Evolutionary conservation across 2,888 invertebrate species (phyloP).

Genomic region (Stenichneumon culpator): DNA sequence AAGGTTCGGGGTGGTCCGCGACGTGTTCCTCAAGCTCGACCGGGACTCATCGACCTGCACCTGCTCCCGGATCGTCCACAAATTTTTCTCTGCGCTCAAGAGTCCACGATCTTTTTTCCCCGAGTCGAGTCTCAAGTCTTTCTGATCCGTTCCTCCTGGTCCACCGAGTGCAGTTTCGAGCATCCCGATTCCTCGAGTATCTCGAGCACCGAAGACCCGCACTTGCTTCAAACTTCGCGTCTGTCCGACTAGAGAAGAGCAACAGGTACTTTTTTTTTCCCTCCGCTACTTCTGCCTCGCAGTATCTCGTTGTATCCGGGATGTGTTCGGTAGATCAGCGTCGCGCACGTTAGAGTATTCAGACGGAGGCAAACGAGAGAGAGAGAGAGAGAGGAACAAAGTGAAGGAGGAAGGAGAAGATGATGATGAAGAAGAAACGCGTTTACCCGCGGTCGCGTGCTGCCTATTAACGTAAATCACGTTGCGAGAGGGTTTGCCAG

Average conservation of each 20-base stretch:
- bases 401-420: slow-evolving; percentile 17
- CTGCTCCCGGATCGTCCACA: slow-evolving; percentile 35
- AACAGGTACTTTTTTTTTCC: slow-evolving; percentile 39
- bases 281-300: background rate
- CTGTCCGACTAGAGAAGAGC: slow-evolving; percentile 20
- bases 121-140: slow-evolving; percentile 22
- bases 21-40: slow-evolving; percentile 9
- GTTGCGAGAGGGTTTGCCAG: slow-evolving; percentile 54
- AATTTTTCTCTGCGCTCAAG: slow-evolving; percentile 24
- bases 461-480: slow-evolving; percentile 75
- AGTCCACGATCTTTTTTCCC: slow-evolving; percentile 40
- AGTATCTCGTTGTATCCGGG: background rate
- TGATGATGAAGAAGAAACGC: slow-evolving; percentile 45
- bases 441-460: slow-evolving; percentile 68
- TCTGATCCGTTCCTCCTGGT: slow-evolving; percentile 9
- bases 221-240: slow-evolving; percentile 22
- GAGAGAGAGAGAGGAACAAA: slow-evolving; percentile 10
- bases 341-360: background rate
- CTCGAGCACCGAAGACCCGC: slow-evolving; percentile 45
- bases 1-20: slow-evolving; percentile 51
- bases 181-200: slow-evolving; percentile 24
- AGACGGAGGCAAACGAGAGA: background rate
- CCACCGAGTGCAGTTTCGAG: slow-evolving; percentile 8
- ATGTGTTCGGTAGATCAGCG: background rate
- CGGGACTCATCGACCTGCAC: slow-evolving; percentile 36